Percentiles rank a stretch among this genome's conserved stretches.
phyloP scores from a whole-genome alignment of 2,113 vertebrate genomes.

The Anoplopoma fimbria region DNA sequence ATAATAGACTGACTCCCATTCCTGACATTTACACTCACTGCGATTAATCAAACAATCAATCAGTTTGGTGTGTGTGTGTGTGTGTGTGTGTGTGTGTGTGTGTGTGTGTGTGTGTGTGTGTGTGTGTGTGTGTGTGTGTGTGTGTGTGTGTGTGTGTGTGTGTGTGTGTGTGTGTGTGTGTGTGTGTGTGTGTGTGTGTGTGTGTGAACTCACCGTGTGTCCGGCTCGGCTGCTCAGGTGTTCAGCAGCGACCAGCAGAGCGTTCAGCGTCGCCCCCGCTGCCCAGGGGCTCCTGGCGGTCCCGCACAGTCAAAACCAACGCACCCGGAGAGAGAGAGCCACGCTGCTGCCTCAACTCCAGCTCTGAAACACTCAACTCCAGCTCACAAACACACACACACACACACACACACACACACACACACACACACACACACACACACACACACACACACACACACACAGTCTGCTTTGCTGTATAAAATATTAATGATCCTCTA shows the following conservation, averaged over 20 bases:
- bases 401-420: conserved; percentile 20
- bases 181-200: background rate
- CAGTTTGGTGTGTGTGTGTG: background rate
- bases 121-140: too few species aligned
- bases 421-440: background rate
- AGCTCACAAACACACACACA: conserved; percentile 84
- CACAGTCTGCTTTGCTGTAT: too few species aligned
- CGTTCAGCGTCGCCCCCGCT: conserved; percentile 96
- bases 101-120: background rate
- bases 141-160: background rate
- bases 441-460: background rate
- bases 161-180: background rate
- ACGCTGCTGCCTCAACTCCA: conserved; percentile 88
- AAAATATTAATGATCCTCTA: too few species aligned
- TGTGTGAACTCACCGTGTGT: conserved; percentile 82
- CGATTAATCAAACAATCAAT: too few species aligned
- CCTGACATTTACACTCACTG: too few species aligned
- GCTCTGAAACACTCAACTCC: conserved; percentile 88
- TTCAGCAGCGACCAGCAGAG: conserved; percentile 92
- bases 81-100: background rate
- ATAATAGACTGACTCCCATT: too few species aligned
- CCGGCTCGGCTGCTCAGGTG: conserved; percentile 91
- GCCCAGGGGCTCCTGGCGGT: conserved; percentile 87
- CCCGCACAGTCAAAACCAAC: conserved; percentile 88
- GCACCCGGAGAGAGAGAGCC: conserved; percentile 80